Conservation (phyloP, 1,140 invertebrate genomes). For the Zaprionus kolodkinae region DNA sequence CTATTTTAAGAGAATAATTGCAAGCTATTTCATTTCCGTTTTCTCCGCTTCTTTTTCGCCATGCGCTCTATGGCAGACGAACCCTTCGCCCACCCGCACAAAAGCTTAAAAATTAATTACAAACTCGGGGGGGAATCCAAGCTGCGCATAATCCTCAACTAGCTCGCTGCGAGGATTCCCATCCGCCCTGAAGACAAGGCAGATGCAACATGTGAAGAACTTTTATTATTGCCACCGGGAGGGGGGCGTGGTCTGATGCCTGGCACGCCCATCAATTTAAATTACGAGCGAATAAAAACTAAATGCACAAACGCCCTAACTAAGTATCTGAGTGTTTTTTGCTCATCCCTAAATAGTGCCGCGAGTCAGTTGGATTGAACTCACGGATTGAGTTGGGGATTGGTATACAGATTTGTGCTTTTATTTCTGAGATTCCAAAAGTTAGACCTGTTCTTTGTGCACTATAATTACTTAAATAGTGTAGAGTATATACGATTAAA, state of each 20-base stretch:
- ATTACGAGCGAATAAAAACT: slow-evolving; percentile 58
- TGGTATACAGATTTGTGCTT: too few species aligned
- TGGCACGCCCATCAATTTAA: slow-evolving; percentile 79
- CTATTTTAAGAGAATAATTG: slow-evolving; percentile 81
- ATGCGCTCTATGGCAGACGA: neutral
- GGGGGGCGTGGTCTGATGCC: slow-evolving; percentile 43
- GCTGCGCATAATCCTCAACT: slow-evolving; percentile 43
- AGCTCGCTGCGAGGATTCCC: slow-evolving; percentile 19
- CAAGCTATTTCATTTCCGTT: slow-evolving; percentile 80
- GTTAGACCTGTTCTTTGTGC: too few species aligned
- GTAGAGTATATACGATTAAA: neutral
- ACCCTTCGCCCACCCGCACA: slow-evolving; percentile 10
- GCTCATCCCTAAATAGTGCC: too few species aligned
- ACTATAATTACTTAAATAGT: too few species aligned
- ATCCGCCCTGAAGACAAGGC: neutral
- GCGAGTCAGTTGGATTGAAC: too few species aligned
- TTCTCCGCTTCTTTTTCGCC: neutral
- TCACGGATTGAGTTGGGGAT: too few species aligned
- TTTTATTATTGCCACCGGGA: slow-evolving; percentile 37
- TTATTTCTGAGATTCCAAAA: too few species aligned
- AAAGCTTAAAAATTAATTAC: slow-evolving; percentile 73
- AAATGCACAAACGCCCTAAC: slow-evolving; percentile 39
- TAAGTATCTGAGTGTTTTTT: slow-evolving; percentile 5
- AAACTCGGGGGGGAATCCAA: slow-evolving; percentile 64
- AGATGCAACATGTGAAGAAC: slow-evolving; percentile 73